These are phyloP conservation scores for Diarsia brunnea DNA, from an alignment of 2,888 invertebrate genomes.

Conservation along the genomic window DNA sequence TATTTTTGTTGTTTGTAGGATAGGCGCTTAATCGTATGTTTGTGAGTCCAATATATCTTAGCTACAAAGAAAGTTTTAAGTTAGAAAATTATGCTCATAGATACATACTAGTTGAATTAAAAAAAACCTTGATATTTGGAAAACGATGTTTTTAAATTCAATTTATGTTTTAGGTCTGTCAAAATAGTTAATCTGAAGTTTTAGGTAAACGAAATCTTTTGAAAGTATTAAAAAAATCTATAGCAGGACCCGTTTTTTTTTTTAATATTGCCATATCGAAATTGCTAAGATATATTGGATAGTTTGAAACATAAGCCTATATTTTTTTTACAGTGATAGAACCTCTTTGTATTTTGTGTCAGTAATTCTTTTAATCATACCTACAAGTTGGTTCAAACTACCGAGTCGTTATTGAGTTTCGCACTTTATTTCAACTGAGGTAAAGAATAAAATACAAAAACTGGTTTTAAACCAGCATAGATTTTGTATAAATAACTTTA, in stretches of 20 bases:
- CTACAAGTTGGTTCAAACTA: background rate
- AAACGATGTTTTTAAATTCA: background rate
- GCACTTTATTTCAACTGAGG: constrained; percentile 12
- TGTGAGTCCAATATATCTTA: constrained; percentile 27
- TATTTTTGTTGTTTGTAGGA: constrained; percentile 16
- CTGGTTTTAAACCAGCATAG: background rate
- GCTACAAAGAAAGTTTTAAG: background rate
- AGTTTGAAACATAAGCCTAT: background rate
- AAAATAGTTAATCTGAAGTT: background rate
- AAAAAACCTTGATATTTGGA: background rate
- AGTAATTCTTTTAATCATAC: background rate
- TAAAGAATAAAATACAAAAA: background rate
- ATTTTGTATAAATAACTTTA: background rate
- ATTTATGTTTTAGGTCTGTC: background rate
- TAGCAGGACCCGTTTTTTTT: background rate
- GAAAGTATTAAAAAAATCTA: background rate
- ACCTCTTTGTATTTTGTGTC: constrained; percentile 8
- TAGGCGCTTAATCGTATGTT: constrained; percentile 12
- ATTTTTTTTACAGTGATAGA: constrained; percentile 24
- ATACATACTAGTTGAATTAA: background rate
- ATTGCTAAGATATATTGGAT: constrained; percentile 26
- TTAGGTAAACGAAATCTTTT: background rate
- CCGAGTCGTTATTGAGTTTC: background rate
- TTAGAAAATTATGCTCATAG: background rate
- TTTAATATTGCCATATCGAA: background rate